Conservation (phyloP, 1,140 invertebrate genomes). For the Acarapis woodi region DNA sequence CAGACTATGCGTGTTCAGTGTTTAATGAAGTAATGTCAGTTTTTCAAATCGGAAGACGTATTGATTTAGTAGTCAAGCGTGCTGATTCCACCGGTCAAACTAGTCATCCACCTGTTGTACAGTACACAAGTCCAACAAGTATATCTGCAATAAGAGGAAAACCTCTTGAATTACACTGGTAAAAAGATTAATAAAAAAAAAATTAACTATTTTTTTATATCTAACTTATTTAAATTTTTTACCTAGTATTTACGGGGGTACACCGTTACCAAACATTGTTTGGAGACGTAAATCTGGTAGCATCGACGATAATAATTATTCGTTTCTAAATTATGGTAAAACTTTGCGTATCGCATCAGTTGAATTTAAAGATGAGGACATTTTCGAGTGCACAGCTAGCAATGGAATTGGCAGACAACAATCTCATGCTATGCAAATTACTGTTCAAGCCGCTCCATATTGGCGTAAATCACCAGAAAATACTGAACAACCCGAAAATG, state of each 20-base stretch:
- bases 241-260: conserved; percentile 15
- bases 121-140: conserved; percentile 57
- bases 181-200: neutral
- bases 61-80: conserved; percentile 37
- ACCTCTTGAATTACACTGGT: conserved; percentile 27
- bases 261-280: conserved; percentile 22
- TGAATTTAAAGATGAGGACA: conserved; percentile 46
- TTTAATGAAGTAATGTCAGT: conserved; percentile 34
- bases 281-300: conserved; percentile 45
- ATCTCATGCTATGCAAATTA: conserved; percentile 49
- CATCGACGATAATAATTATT: conserved; percentile 29
- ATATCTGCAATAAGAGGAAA: conserved; percentile 51
- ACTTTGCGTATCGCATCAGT: conserved; percentile 56
- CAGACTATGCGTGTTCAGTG: conserved; percentile 55
- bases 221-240: too few species aligned
- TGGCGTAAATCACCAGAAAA: conserved; percentile 73
- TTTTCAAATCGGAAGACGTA: conserved; percentile 61
- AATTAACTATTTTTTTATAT: conserved; percentile 2
- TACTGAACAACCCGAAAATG: conserved; percentile 61
- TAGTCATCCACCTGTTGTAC: conserved; percentile 36
- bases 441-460: conserved; percentile 56
- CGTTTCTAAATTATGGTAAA: conserved; percentile 59
- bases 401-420: conserved; percentile 57
- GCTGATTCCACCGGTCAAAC: conserved; percentile 34
- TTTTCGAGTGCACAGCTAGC: conserved; percentile 62